phyloP scores from a whole-genome alignment of 2,888 invertebrate species.

The Gasteruption jaculator region DNA sequence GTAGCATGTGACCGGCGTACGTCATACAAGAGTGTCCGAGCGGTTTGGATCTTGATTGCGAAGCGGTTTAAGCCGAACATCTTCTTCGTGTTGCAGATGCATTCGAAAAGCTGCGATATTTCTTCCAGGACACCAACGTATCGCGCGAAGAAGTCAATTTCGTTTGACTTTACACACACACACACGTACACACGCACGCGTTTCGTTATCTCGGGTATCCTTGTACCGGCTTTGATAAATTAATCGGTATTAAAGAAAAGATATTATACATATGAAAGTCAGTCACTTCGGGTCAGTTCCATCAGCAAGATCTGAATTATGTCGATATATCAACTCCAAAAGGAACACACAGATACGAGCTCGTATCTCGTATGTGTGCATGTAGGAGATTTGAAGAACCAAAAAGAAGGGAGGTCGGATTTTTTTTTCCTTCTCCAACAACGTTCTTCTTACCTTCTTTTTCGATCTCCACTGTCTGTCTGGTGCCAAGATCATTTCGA shows the following conservation, averaged over 20 bases:
- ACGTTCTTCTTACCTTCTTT: no score
- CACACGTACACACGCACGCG: constrained; percentile 9
- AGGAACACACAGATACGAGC: constrained; percentile 23
- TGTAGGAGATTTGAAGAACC: constrained; percentile 14
- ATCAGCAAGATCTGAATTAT: constrained; percentile 38
- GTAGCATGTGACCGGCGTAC: no score
- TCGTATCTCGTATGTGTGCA: constrained; percentile 18
- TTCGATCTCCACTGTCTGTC: constrained; percentile 22
- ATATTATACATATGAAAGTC: constrained; percentile 18
- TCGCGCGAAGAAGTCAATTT: no score
- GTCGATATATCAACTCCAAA: constrained; percentile 39
- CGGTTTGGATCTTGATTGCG: no score
- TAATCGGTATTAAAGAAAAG: constrained; percentile 42
- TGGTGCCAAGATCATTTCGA: constrained; percentile 20
- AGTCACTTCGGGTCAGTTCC: constrained; percentile 24
- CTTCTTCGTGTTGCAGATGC: no score
- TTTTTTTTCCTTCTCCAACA: no score
- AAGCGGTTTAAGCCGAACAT: no score
- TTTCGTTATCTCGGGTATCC: constrained; percentile 31
- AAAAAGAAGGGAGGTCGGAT: no score
- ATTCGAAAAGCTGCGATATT: no score
- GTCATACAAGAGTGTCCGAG: no score
- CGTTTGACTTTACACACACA: no score
- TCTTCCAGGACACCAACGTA: no score
- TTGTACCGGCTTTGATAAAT: constrained; percentile 42